These are phyloP conservation scores for Apocrypta bakeri DNA, from an alignment of 1,140 invertebrate genomes.

Conservation along the genomic window DNA sequence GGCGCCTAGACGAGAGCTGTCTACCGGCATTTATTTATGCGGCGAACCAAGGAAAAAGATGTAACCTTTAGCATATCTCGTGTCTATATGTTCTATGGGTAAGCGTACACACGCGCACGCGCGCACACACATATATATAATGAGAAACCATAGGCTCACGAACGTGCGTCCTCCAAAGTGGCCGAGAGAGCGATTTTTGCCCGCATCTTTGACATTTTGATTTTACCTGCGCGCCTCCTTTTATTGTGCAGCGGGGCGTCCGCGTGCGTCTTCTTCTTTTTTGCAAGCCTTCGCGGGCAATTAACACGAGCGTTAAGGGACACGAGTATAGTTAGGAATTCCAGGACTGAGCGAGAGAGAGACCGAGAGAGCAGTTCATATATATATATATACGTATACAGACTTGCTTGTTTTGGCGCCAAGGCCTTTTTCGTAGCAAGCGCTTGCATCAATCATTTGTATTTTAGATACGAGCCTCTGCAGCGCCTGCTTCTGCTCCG, in stretches of 20 bases:
- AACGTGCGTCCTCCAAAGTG: conserved; percentile 59
- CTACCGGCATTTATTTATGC: conserved; percentile 72
- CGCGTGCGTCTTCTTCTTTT: conserved; percentile 29
- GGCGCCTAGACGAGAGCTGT: conserved; percentile 71
- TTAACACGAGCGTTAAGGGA: conserved; percentile 49
- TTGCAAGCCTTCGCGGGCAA: conserved; percentile 47
- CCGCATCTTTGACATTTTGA: conserved; percentile 44
- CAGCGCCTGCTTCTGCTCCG: not conserved
- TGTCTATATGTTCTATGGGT: too few relatives aligned
- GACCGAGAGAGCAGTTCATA: not conserved
- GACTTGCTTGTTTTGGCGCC: not conserved
- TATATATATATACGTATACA: too few relatives aligned
- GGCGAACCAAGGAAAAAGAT: conserved; percentile 73
- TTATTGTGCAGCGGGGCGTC: not conserved
- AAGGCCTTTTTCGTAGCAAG: conserved; percentile 1
- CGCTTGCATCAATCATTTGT: conserved; percentile 40
- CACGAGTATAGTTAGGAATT: conserved; percentile 40
- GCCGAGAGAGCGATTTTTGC: conserved; percentile 53
- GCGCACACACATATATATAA: conserved; percentile 10
- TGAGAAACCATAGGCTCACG: too few relatives aligned
- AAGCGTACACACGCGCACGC: conserved; percentile 53
- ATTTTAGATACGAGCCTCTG: conserved; percentile 32
- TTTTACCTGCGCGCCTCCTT: conserved; percentile 17
- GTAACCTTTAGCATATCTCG: conserved; percentile 56
- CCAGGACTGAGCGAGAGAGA: not conserved